Base-by-base conservation (phyloP, 2,113 vertebrate species). In the Aythya baeri region DNA sequence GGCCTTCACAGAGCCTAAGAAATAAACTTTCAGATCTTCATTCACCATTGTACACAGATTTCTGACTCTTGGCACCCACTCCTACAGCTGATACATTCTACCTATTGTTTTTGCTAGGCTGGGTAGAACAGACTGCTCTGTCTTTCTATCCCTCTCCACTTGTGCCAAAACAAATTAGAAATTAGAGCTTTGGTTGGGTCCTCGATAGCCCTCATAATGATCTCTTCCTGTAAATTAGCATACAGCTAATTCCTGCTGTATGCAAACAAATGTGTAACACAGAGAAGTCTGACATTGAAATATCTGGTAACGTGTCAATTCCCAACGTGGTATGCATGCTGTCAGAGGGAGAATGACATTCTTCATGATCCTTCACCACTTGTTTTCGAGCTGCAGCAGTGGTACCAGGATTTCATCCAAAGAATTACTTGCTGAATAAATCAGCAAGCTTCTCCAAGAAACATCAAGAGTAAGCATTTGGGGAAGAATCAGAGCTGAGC, bases 111-210 rank as follows among this genome's bases (percentile, higher is more conserved):
- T 62, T 65, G 25, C 67, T 26, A 17, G 32, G 16, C 87, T 86
- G 44, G 17, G 32, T 66, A 83, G 67, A 71, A 52, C 52, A 76
- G 54, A 15, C 13, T 87, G 36, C 50, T 82, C 58, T 67, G 20
- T 17, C 46, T 74, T 82, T 65, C 17, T 46, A 36, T 59, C 46
- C 27, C 17, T 22, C 32, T 82, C 29, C 29, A 23, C 7, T 62
- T 29, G 31, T 93, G 90, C 44, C 72, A 96, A 80, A 55, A 44
- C 17, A 83, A 80, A 80, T 83, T 16, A 70, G 21, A 88, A 77
- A 80, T 88, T 17, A 70, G 16, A 32, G 61, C 13, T 80, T 88
- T 32, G 21, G 0, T 29, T 61, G 11, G 32, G 38, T 52, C 68
- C 22, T 57, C 25, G 55, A 54, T 62, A 62, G 11, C 27, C 38